Percentiles rank a stretch among this genome's conserved stretches.
phyloP scores from a whole-genome alignment of 2,888 invertebrate genomes.

The Agrenia bidenticulata region DNA sequence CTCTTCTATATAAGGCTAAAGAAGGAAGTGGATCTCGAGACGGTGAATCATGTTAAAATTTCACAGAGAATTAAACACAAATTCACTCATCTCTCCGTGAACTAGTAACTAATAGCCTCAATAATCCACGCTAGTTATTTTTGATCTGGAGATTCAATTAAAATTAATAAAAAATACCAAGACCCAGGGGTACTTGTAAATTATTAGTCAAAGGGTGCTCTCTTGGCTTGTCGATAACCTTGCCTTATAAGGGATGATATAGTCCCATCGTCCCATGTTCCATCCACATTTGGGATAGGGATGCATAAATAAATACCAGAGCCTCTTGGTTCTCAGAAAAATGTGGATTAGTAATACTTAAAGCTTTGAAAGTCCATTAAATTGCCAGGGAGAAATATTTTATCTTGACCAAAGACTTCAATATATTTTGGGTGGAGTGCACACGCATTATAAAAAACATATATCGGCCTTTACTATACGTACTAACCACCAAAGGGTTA shows the following conservation, averaged over 20 bases:
- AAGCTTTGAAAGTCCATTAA: slow-evolving; percentile 4
- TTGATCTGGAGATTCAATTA: neutral
- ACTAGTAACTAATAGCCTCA: no score
- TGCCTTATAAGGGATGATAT: slow-evolving; percentile 3
- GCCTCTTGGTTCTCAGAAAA: no score
- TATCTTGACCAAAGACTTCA: slow-evolving; percentile 6
- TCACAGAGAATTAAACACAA: no score
- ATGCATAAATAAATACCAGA: no score
- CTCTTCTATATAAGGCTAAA: neutral
- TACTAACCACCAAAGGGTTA: no score
- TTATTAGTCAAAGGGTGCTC: neutral
- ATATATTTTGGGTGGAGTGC: slow-evolving; percentile 10
- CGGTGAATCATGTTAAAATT: no score
- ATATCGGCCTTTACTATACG: no score
- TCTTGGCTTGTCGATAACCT: slow-evolving; percentile 7
- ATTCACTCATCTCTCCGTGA: no score
- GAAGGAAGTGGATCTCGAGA: neutral
- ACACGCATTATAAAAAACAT: neutral
- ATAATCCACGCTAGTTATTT: no score
- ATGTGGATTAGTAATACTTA: neutral
- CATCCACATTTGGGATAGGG: no score
- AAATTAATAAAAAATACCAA: no score
- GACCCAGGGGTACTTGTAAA: neutral
- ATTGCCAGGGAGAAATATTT: slow-evolving; percentile 1
- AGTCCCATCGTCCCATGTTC: no score